Conservation (phyloP, 2,797 vertebrate species). For the Poecilia picta region DNA sequence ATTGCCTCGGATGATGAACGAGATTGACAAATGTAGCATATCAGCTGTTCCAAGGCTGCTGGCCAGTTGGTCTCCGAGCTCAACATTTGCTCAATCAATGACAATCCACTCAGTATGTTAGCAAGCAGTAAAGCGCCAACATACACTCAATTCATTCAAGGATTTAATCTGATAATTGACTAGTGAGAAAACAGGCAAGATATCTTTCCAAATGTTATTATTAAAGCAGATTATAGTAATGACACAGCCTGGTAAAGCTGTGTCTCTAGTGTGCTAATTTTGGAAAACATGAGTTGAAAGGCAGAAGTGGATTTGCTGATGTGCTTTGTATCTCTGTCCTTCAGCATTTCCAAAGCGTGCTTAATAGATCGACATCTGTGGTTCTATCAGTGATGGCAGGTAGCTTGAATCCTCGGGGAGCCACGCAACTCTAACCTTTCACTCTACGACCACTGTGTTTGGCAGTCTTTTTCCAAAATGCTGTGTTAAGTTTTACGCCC, state of each 20-base stretch:
- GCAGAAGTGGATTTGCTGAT: conserved; percentile 32
- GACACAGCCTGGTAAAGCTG: too few relatives aligned
- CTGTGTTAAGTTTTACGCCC: neutral
- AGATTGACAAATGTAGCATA: conserved; percentile 16
- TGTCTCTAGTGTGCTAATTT: too few relatives aligned
- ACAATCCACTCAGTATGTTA: conserved; percentile 36
- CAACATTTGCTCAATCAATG: conserved; percentile 55
- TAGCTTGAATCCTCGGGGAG: too few relatives aligned
- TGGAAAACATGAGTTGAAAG: conserved; percentile 36
- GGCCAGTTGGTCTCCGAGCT: conserved; percentile 38
- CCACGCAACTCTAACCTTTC: too few relatives aligned
- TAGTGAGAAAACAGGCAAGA: conserved; percentile 22
- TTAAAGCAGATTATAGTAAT: too few relatives aligned
- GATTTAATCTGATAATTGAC: conserved; percentile 16
- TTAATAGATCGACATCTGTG: neutral
- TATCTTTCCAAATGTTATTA: too few relatives aligned
- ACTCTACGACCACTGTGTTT: neutral
- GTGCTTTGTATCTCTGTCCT: conserved; percentile 55
- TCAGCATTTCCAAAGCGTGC: neutral
- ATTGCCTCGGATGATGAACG: conserved; percentile 8
- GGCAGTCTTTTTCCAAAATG: neutral
- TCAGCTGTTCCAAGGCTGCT: conserved; percentile 42
- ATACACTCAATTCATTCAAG: conserved; percentile 50
- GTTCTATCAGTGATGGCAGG: too few relatives aligned
- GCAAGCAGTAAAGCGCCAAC: conserved; percentile 26